A percentile compares a stretch with the other conserved stretches of the same genome.
Evolutionary conservation across 2,797 vertebrate species (phyloP).

Genomic region (Myripristis murdjan): DNA sequence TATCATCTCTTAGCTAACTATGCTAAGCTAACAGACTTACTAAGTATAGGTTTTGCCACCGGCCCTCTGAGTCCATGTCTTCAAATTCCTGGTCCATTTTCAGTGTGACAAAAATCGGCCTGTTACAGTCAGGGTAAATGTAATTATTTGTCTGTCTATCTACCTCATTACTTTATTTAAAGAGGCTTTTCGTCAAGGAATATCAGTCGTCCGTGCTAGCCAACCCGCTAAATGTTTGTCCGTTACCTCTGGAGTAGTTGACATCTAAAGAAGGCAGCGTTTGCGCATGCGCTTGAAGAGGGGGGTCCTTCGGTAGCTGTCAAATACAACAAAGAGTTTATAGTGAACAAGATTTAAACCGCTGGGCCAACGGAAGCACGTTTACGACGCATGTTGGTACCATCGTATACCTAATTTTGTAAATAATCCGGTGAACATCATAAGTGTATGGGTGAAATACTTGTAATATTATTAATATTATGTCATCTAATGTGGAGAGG

Average conservation of each 20-base stretch:
- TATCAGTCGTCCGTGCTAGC: constrained; percentile 43
- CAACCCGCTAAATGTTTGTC: constrained; percentile 57
- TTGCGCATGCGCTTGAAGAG: constrained; percentile 72
- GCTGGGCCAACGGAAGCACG: not conserved
- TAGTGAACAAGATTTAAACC: constrained; percentile 28
- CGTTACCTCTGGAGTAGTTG: constrained; percentile 61
- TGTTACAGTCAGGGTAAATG: constrained; percentile 25
- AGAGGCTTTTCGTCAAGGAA: constrained; percentile 36
- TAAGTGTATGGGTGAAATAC: no score
- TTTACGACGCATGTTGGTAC: no score
- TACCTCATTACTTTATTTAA: constrained; percentile 78
- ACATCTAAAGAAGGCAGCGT: constrained; percentile 34
- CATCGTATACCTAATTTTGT: no score
- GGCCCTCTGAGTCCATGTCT: constrained; percentile 90
- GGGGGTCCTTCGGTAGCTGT: constrained; percentile 46
- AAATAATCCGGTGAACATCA: no score
- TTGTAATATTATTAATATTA: no score
- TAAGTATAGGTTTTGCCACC: constrained; percentile 93
- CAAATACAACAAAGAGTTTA: constrained; percentile 54
- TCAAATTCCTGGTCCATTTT: constrained; percentile 91
- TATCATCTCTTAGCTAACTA: constrained; percentile 62
- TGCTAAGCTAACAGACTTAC: constrained; percentile 87
- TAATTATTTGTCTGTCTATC: constrained; percentile 31
- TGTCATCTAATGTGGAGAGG: no score
- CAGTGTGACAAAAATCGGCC: constrained; percentile 48